Percentiles rank a stretch among this genome's conserved stretches.
phyloP scores from a whole-genome alignment of 37 sponge, comb jelly and placozoan species.

The Oscarella lobularis region DNA sequence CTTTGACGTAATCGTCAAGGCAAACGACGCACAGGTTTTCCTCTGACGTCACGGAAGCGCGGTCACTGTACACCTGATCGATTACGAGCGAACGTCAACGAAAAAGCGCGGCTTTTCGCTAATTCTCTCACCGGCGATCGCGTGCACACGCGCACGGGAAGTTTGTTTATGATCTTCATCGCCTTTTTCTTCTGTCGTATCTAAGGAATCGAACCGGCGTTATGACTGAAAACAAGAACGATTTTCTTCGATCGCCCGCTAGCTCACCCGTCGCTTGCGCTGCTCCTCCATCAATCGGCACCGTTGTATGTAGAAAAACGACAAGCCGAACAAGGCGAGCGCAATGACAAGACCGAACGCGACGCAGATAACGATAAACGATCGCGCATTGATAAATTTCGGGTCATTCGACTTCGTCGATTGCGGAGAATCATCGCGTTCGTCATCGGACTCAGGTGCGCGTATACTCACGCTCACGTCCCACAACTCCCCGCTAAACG shows the following conservation, averaged over 20 bases:
- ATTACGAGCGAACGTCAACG: too few relatives aligned
- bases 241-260: not conserved
- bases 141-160: not conserved
- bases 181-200: not conserved
- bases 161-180: not conserved
- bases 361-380: not conserved
- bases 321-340: not conserved
- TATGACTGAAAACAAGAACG: not conserved
- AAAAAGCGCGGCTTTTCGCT: too few relatives aligned
- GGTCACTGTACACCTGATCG: too few relatives aligned
- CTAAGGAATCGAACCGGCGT: not conserved
- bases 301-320: not conserved
- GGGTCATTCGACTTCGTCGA: too few relatives aligned
- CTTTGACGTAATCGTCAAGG: not conserved
- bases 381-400: not conserved
- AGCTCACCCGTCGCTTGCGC: not conserved
- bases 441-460: too few relatives aligned
- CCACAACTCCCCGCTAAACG: not conserved
- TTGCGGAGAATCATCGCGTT: too few relatives aligned
- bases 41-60: not conserved
- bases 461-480: not conserved
- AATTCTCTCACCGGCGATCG: not conserved
- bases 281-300: not conserved
- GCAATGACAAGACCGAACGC: not conserved
- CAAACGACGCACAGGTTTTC: not conserved